Evolutionary conservation across 2,888 invertebrate species (phyloP).

Genomic region (Bellardia bayeri): DNA sequence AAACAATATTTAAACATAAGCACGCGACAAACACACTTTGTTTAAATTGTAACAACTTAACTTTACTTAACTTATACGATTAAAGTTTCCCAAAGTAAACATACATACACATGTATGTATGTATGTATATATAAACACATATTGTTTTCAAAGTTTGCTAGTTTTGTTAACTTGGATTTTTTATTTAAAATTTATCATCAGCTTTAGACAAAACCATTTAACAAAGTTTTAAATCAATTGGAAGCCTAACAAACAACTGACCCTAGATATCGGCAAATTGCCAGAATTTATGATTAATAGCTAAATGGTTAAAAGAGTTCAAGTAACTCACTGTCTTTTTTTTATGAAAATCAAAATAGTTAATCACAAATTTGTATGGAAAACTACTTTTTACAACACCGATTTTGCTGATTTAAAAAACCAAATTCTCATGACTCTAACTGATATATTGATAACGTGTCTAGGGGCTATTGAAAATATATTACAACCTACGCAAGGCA

Average conservation of each 20-base stretch:
- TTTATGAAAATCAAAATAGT: too few species aligned
- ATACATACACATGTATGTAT: too few species aligned
- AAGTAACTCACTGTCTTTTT: too few species aligned
- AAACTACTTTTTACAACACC: too few species aligned
- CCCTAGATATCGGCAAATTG: constrained; percentile 38
- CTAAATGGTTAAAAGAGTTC: neutral
- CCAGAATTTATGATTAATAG: constrained; percentile 33
- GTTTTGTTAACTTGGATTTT: neutral
- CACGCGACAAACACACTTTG: constrained; percentile 73
- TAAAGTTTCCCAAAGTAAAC: neutral
- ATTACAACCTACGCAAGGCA: too few species aligned
- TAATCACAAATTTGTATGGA: too few species aligned
- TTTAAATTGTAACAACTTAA: constrained; percentile 63
- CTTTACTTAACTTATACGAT: constrained; percentile 45
- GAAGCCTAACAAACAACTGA: constrained; percentile 24
- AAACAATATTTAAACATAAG: constrained; percentile 48
- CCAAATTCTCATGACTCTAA: too few species aligned
- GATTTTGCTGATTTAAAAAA: too few species aligned
- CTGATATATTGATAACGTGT: too few species aligned
- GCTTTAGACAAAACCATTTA: constrained; percentile 61
- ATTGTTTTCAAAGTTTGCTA: neutral
- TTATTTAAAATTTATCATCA: constrained; percentile 20
- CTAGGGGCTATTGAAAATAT: too few species aligned
- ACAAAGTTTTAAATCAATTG: constrained; percentile 3
- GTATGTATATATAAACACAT: too few species aligned